Evolutionary conservation across 2,113 vertebrate species (phyloP), one percentile per base, ranked within the genome.

Genomic region (Coregonus clupeaformis): DNA sequence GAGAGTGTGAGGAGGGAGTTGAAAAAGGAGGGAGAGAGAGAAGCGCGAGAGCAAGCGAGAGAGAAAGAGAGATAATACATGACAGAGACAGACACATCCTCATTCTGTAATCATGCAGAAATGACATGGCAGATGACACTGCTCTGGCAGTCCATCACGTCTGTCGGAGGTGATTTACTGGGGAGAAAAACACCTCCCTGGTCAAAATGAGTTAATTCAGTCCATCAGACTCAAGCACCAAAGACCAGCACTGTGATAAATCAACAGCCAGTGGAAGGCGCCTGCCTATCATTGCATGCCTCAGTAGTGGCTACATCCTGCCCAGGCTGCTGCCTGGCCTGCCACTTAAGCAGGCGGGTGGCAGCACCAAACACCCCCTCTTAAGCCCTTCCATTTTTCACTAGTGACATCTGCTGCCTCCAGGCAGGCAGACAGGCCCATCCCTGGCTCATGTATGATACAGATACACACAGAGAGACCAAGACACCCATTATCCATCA

Each of bases 301-400:
- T 70, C 59, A 24, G 57, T 27, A 9, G 30, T 18, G n/a, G 57
- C 57, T 22, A 60, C 5, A 9, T 60, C 57, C 57, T 60, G 57
- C n/a, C 57, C 57, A 60, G n/a, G 20, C 57, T 60, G n/a, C 49
- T 18, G 16, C 14, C 3, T 18, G 16, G 16, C 16, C 5, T 16
- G 16, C 49, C 49, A 18, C 13, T 5, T 52, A 18, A 42, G 49
- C 12, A 42, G 36, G 36, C 36, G 36, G 36, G 7, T 42, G n/a
- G 6, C 45, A 42, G 68, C 68, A 70, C 45, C 20, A 70, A 70
- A 70, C 24, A 11, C 68, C 47, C 57, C 12, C 16, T 6, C 12
- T 24, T 11, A n/a, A 42, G 68, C 57, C 24, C 68, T 42, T 14
- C 4, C 68, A 55, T 70, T 57, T 69, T 70, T 70, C 68, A 70